A percentile compares a stretch with the other conserved stretches of the same genome.
phyloP scores from a whole-genome alignment of 2,888 invertebrate species.

The Heliconius ismenius region DNA sequence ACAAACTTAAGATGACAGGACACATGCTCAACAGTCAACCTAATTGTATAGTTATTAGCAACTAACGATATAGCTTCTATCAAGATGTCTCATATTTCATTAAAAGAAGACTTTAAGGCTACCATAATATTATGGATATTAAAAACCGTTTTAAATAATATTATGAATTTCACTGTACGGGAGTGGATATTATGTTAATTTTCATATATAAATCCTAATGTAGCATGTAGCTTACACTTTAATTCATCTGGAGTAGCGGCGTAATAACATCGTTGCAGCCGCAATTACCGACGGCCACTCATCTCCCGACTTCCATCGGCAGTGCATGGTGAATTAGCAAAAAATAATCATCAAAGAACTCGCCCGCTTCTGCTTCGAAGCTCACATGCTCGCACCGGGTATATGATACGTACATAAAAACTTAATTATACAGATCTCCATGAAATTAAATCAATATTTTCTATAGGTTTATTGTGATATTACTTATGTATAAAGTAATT shows the following conservation, averaged over 20 bases:
- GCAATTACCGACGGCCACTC: slow-evolving; percentile 49
- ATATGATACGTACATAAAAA: slow-evolving; percentile 34
- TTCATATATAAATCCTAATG: slow-evolving; percentile 29
- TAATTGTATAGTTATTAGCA: background rate
- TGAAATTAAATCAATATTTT: slow-evolving; percentile 36
- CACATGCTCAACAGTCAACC: background rate
- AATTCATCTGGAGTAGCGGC: slow-evolving; percentile 35
- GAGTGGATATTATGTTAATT: slow-evolving; percentile 29
- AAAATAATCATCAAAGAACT: slow-evolving; percentile 52
- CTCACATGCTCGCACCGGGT: slow-evolving; percentile 31
- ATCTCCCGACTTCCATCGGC: slow-evolving; percentile 54
- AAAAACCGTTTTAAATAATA: slow-evolving; percentile 15
- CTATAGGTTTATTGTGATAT: background rate
- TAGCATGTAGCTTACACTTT: slow-evolving; percentile 24
- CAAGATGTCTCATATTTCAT: slow-evolving; percentile 11
- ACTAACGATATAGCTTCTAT: background rate
- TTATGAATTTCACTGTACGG: slow-evolving; percentile 20
- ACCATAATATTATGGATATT: background rate
- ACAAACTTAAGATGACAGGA: background rate
- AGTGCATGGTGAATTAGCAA: slow-evolving; percentile 54
- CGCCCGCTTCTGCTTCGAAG: slow-evolving; percentile 36
- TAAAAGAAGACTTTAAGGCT: background rate
- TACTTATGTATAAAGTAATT: slow-evolving; percentile 1
- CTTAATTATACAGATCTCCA: slow-evolving; percentile 38
- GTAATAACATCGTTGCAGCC: slow-evolving; percentile 42